Percentiles rank a stretch among this genome's conserved stretches.
These are phyloP conservation scores for Ptychoptera contaminata DNA, from an alignment of 2,888 invertebrate genomes.

Conservation along the genomic window DNA sequence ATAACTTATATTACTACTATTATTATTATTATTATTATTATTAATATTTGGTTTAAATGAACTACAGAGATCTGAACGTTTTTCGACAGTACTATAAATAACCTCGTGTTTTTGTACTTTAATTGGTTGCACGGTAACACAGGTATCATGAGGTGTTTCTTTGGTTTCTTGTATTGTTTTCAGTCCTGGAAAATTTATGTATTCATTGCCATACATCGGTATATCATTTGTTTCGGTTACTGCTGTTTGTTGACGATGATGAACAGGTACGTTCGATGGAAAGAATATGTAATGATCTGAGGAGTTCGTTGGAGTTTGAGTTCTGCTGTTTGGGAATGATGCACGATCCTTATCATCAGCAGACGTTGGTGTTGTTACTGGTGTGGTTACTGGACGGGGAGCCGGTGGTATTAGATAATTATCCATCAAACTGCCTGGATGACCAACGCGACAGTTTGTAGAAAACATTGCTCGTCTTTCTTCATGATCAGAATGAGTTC, in stretches of 20 bases:
- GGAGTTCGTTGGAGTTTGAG: constrained; percentile 24
- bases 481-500: constrained; percentile 71
- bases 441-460: constrained; percentile 21
- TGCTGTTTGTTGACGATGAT: constrained; percentile 11
- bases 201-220: constrained; percentile 13
- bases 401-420: constrained; percentile 47
- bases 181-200: constrained; percentile 18
- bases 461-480: constrained; percentile 35
- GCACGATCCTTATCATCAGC: constrained; percentile 26
- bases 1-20: not conserved
- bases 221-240: constrained; percentile 9
- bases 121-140: constrained; percentile 26
- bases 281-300: constrained; percentile 29
- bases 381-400: constrained; percentile 35
- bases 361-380: constrained; percentile 25
- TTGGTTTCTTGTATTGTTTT: constrained; percentile 30
- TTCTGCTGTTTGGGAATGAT: constrained; percentile 23
- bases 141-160: constrained; percentile 16
- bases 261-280: constrained; percentile 30
- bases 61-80: constrained; percentile 1
- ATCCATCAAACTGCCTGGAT: constrained; percentile 31
- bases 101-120: constrained; percentile 23
- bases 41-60: constrained; percentile 2
- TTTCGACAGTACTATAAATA: constrained; percentile 16
- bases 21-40: not conserved